Evolutionary conservation across 2,797 vertebrate genomes (phyloP).

Genomic region (Apogon hyalosoma): DNA sequence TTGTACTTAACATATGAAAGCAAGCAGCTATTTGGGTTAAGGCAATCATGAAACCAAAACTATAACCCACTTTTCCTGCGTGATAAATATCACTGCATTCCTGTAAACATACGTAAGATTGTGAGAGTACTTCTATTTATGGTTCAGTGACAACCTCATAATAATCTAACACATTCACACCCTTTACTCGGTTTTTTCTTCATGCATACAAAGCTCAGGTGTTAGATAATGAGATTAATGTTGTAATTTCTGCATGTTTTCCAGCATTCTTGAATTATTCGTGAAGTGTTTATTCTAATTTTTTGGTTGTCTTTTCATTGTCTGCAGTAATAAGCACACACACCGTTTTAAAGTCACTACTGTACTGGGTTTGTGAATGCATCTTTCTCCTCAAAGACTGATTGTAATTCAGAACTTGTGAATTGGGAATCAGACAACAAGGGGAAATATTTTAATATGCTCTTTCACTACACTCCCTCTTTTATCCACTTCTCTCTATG

Average conservation of each 20-base stretch:
- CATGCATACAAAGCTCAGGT: constrained; percentile 57
- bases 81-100: too few species aligned
- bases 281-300: constrained; percentile 5
- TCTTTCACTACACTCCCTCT: constrained; percentile 9
- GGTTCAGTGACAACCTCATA: constrained; percentile 25
- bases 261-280: neutral
- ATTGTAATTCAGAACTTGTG: constrained; percentile 12
- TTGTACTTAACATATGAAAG: too few species aligned
- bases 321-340: neutral
- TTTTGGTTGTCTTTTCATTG: neutral
- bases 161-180: neutral
- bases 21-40: too few species aligned
- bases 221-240: constrained; percentile 47
- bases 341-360: neutral
- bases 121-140: constrained; percentile 41
- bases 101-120: constrained; percentile 1
- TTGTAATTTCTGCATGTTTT: too few species aligned
- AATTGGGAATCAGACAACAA: constrained; percentile 28
- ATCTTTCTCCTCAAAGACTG: neutral
- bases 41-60: too few species aligned
- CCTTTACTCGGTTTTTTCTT: constrained; percentile 26
- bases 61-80: too few species aligned
- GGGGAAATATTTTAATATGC: constrained; percentile 31
- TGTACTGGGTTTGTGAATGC: neutral
- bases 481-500: constrained; percentile 28